Evolutionary conservation across 2,888 invertebrate genomes (phyloP), one percentile per base, ranked within the genome.

Genomic region (Idaea straminata): DNA sequence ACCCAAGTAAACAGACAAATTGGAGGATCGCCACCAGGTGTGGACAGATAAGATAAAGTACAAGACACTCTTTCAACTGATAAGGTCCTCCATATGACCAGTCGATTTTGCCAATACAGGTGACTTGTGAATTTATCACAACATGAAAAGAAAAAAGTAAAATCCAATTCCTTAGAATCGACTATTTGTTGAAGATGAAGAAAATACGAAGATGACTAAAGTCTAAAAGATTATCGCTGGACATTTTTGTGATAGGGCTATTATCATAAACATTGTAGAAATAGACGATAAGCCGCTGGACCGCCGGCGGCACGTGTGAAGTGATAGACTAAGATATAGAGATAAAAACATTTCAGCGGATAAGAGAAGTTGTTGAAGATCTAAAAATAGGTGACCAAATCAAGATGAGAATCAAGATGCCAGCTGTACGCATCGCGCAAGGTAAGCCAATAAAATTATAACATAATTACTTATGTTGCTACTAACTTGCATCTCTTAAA

Each of bases 361-460:
- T 85, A 87, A 85, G 78, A 86, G 85, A 85, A 86, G 86, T 88
- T 85, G 74, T 86, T 85, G 81, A 91, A 91, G 84, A 88, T 83
- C 83, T 87, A 91, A 92, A 92, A 89, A 92, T 92, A 92, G 92
- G 92, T 92, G 92, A 92, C 88, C 92, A 90, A 90, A 88, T 91
- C 96, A 97, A 96, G 95, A 98, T 98, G 98, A 96, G 98, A 97
- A 98, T 97, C 95, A 98, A 98, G 96, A 98, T 97, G 97, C 98
- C 97, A 94, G 98, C 98, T 93, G 97, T 97, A 94, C 96, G 97
- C 94, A 98, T 98, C 95, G 97, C 97, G 94, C 97, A 98, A 97
- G 98, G 98, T 97, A 94, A 95, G 95, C 62, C 59, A 59, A 60
- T 34, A 38, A 57, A n/a, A 59, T 25, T 25, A 25, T 25, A 63